Evolutionary conservation across 2,113 vertebrate genomes (phyloP).

Genomic region (Phaethornis superciliosus): DNA sequence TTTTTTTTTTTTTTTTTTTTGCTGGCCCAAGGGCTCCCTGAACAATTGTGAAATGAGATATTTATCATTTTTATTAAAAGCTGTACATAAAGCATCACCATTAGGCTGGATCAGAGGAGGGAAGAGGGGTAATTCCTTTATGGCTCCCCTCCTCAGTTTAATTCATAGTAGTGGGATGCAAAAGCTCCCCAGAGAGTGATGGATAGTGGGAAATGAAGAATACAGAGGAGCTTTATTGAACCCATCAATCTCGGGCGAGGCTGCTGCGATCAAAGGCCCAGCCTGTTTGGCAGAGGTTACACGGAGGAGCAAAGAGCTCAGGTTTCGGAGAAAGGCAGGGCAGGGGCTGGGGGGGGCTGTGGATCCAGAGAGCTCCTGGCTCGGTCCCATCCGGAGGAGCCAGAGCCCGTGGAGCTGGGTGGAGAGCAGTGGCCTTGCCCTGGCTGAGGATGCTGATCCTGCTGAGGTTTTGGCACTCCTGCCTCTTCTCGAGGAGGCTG

Average conservation of each 20-base stretch:
- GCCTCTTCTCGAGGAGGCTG: neutral
- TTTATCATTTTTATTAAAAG: constrained; percentile 53
- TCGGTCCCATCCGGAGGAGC: neutral
- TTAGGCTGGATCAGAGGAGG: neutral
- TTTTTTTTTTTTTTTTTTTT: neutral
- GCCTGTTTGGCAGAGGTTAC: constrained; percentile 51
- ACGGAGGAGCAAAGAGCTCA: constrained; percentile 67
- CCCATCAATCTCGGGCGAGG: constrained; percentile 36
- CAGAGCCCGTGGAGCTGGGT: neutral
- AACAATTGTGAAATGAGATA: constrained; percentile 15
- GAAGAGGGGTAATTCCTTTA: neutral
- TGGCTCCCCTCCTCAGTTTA: neutral
- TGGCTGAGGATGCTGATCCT: neutral
- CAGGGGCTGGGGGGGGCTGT: neutral
- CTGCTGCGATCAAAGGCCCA: constrained; percentile 57
- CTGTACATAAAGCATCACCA: neutral
- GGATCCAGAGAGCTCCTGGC: neutral
- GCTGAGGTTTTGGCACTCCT: neutral
- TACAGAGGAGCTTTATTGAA: constrained; percentile 59
- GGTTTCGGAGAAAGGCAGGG: constrained; percentile 67
- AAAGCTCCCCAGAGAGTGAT: constrained; percentile 57
- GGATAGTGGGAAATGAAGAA: constrained; percentile 66
- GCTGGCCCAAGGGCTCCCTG: neutral
- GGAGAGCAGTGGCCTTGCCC: neutral
- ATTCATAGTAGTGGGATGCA: constrained; percentile 40